Evolutionary conservation across 2,113 vertebrate genomes (phyloP), one percentile per base, ranked within the genome.

Genomic region (Sebastes fasciatus): DNA sequence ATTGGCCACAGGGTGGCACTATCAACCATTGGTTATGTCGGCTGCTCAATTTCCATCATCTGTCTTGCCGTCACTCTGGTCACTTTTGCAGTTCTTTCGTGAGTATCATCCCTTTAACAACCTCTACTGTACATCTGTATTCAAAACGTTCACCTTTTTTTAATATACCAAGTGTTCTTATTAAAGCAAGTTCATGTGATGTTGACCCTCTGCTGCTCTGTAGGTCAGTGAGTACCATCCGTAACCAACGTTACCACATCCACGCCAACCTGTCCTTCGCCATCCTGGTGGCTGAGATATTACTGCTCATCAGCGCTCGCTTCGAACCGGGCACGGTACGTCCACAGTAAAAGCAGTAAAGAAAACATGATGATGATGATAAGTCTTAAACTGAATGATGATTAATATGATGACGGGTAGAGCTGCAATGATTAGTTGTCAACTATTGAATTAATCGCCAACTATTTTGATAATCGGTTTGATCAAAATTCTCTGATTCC

Each of bases 191-290:
- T 40, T 14, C n/a, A 45, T 23, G 3, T 61, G 51, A 64, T 34
- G n/a, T 17, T 69, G 12, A 61, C 7, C 8, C 8, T 17, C 3
- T 81, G 19, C 23, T 76, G 16, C 52, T 81, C 19, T 76, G 45
- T 92, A 98, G 97, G 68, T 98, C 97, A 3, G 97, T 98, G 62
- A 98, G 96, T 86, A 98, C 97, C 86, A 98, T 99, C 67, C 95
- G 97, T 58, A 99, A 97, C 93, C 98, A 99, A 77, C 97, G 98
- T 57, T 98, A 98, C 92, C 98, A 99, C 90, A 99, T 99, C 92
- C 98, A 99, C 0, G 97, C 97, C 92, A 99, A 98, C 90, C 93
- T 99, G 81, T 97, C 97, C 51, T 97, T 97, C 0, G 96, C 98
- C 4, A 96, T 99, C 77, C 93, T 99, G 79, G 96, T 99, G 92